Evolutionary conservation across 2,113 vertebrate genomes (phyloP), one percentile per base, ranked within the genome.

Genomic region (Oncorhynchus tshawytscha): DNA sequence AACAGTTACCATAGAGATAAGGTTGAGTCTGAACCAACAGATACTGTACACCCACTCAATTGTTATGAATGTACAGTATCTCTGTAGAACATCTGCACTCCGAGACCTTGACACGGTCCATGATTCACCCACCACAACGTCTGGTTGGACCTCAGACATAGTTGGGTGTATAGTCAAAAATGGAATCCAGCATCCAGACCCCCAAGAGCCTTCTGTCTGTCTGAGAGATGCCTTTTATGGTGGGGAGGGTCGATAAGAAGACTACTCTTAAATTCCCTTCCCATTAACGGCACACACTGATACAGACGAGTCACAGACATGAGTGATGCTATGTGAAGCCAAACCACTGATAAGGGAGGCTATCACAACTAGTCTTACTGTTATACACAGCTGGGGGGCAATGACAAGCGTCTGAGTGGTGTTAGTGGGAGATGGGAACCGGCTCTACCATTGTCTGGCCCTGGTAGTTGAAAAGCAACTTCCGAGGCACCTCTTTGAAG

Each of bases 231-330:
- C 51, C 51, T 54, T 54, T 54, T 54, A 15, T 54, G 51, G 51
- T 54, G 51, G 51, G 15, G 16, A 54, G 39, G 39, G 39, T 45
- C 9, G 16, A 54, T 54, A 18, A 22, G 59, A 62, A 22, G 59
- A 62, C 59, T 82, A 83, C 75, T 79, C 62, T 76, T 81, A 84
- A 84, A 81, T 84, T 13, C 77, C 75, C 16, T 45, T 11, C 39
- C 39, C 51, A 83, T 73, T 81, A 82, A 83, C 87, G 31, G 80
- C 76, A 78, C 73, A 57, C 76, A 72, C 27, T 29, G 86, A 88
- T 85, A 86, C 75, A 11, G 72, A 78, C 22, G 76, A 1, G 70
- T 70, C 74, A 9, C 0, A 4, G 75, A 57, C 34, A 68, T 18
- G 73, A 79, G 77, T 15, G 71, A 83, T 8, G 82, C 86, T 39